A percentile compares a stretch with the other conserved stretches of the same genome.
Evolutionary conservation across 2,113 vertebrate species (phyloP).

Genomic region (Hemibagrus wyckioides): DNA sequence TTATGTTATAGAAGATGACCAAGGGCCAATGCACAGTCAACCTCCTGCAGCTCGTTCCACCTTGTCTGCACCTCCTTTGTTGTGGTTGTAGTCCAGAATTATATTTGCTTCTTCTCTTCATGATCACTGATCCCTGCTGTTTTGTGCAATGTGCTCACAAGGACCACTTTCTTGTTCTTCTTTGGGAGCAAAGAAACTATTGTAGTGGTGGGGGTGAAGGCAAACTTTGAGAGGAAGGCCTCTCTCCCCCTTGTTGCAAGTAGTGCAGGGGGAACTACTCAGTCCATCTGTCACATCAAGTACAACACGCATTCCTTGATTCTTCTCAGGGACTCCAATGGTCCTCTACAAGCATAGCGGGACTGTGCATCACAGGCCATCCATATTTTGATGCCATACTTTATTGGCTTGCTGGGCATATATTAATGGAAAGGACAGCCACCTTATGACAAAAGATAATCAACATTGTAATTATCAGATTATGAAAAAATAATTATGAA

Average conservation of each 20-base stretch:
- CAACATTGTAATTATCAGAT: no score
- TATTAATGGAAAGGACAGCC: no score
- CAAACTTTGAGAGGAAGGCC: conserved; percentile 22
- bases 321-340: no score
- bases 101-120: no score
- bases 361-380: no score
- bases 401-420: no score
- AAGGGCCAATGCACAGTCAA: conserved; percentile 25
- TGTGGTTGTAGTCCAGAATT: conserved; percentile 53
- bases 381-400: conserved; percentile 35
- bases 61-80: conserved; percentile 46
- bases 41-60: conserved; percentile 40
- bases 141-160: conserved; percentile 37
- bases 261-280: not conserved
- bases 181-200: not conserved
- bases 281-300: conserved; percentile 30
- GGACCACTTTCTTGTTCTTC: conserved; percentile 24
- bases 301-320: conserved; percentile 11
- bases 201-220: not conserved
- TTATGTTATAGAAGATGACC: conserved; percentile 38
- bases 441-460: no score
- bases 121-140: no score
- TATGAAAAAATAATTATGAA: no score
- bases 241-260: not conserved
- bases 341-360: no score